Percentiles rank a stretch among this genome's conserved stretches.
phyloP scores from a whole-genome alignment of 2,113 vertebrate species.

The Mormyrus lacerda region DNA sequence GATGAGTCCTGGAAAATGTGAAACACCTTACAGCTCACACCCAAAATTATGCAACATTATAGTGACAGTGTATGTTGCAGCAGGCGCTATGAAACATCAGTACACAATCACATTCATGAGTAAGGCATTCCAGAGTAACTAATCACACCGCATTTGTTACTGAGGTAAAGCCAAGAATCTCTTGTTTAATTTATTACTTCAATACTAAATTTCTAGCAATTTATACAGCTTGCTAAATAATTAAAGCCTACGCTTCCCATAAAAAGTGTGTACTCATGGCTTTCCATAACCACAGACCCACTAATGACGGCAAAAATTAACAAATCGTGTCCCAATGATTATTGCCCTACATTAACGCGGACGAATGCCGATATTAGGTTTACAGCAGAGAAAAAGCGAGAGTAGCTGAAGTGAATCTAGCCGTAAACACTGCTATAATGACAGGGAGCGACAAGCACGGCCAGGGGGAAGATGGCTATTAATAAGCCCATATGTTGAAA shows the following conservation, averaged over 20 bases:
- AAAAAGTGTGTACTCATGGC: background rate
- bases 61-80: background rate
- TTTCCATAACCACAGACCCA: background rate
- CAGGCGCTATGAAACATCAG: background rate
- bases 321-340: background rate
- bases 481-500: background rate
- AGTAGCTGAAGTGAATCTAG: background rate
- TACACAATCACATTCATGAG: background rate
- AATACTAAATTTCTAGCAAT: background rate
- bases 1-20: background rate
- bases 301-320: background rate
- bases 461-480: background rate
- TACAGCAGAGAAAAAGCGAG: background rate
- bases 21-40: background rate
- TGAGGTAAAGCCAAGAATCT: background rate
- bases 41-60: background rate
- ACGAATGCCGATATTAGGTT: background rate
- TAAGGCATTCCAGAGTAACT: background rate
- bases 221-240: background rate
- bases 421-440: background rate
- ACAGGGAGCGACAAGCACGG: background rate
- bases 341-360: background rate
- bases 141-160: background rate
- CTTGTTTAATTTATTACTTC: background rate
- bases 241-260: background rate